A percentile compares a stretch with the other conserved stretches of the same genome.
These are phyloP conservation scores for Calliopum simillimum DNA, from an alignment of 2,888 invertebrate species.

Conservation along the genomic window DNA sequence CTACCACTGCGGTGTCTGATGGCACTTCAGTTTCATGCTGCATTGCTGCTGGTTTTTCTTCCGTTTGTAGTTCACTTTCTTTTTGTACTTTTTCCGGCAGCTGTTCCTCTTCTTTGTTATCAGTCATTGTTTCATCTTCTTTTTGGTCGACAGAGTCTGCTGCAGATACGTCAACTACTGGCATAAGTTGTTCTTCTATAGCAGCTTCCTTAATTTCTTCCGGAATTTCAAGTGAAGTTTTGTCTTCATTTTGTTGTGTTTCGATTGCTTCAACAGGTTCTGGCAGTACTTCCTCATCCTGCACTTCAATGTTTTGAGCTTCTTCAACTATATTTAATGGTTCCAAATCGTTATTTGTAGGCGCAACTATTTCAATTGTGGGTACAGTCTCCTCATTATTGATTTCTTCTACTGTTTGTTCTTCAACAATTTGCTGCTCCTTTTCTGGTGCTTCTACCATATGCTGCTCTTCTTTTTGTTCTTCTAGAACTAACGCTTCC, in stretches of 20 bases:
- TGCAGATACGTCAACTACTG: not conserved
- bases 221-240: not conserved
- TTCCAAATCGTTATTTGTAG: not conserved
- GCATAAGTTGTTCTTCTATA: not conserved
- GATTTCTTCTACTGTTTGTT: too few species aligned
- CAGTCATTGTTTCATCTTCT: not conserved
- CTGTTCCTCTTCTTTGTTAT: not conserved
- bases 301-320: not conserved
- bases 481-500: too few species aligned
- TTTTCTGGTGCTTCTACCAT: too few species aligned
- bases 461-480: too few species aligned
- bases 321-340: not conserved
- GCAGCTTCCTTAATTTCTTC: slow-evolving; percentile 1
- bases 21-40: not conserved
- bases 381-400: too few species aligned
- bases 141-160: too few species aligned
- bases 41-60: not conserved
- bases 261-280: not conserved
- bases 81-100: not conserved
- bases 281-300: not conserved
- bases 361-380: too few species aligned
- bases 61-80: not conserved
- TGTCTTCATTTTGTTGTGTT: not conserved
- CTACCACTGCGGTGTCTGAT: not conserved
- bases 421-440: too few species aligned